phyloP scores from a whole-genome alignment of 2,797 vertebrate genomes.

The Scolopax bukidnonensis region DNA sequence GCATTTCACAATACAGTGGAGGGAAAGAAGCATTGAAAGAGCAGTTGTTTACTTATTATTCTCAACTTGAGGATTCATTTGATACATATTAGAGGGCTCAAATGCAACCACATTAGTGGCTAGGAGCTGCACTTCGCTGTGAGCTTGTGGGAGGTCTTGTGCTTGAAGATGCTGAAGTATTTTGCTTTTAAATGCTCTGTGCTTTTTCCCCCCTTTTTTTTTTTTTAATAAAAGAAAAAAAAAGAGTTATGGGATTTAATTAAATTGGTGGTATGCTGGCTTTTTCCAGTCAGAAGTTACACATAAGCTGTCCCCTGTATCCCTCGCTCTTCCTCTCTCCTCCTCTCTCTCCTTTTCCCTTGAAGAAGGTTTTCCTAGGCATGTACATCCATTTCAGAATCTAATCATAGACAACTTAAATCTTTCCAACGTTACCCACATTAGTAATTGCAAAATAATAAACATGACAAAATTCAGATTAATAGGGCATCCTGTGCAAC shows the following conservation, averaged over 20 bases:
- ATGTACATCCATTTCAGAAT: conserved; percentile 39
- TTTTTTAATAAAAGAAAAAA: neutral
- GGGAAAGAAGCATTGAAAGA: neutral
- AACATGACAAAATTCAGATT: conserved; percentile 75
- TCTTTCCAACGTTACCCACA: conserved; percentile 33
- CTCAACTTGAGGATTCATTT: neutral
- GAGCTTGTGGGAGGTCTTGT: conserved; percentile 29
- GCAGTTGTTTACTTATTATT: conserved; percentile 42
- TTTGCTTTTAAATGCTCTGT: conserved; percentile 46
- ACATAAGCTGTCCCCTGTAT: neutral
- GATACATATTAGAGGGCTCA: neutral
- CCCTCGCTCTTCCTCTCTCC: neutral
- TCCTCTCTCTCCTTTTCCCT: neutral
- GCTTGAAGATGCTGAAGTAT: conserved; percentile 40
- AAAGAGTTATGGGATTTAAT: conserved; percentile 14
- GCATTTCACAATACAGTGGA: neutral
- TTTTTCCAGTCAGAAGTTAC: conserved; percentile 40
- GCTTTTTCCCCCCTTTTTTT: neutral
- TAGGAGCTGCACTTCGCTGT: neutral
- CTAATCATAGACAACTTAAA: conserved; percentile 62
- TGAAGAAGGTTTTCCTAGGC: conserved; percentile 8
- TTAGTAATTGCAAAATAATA: conserved; percentile 75
- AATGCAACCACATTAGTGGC: neutral
- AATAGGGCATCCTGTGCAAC: conserved; percentile 56
- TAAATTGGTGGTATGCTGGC: conserved; percentile 1